phyloP scores from a whole-genome alignment of 2,113 vertebrate genomes.

The Cephalopholis sonnerati region DNA sequence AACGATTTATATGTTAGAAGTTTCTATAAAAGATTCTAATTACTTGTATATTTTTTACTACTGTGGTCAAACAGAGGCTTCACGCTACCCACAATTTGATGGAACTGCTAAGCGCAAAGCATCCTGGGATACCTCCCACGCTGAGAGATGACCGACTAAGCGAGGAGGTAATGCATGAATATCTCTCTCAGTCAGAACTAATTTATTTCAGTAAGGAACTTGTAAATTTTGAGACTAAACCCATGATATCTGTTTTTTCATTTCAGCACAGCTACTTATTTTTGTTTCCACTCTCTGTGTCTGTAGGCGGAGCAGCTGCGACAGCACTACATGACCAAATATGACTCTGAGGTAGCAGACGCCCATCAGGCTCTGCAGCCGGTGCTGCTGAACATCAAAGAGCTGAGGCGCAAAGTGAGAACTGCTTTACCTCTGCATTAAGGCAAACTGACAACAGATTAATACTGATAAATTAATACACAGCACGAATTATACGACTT shows the following conservation, averaged over 20 bases:
- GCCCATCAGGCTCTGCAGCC: constrained; percentile 93
- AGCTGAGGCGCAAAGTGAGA: constrained; percentile 93
- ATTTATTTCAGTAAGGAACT: background rate
- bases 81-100: constrained; percentile 98
- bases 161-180: constrained; percentile 89
- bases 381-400: constrained; percentile 91
- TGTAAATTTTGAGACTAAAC: background rate
- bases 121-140: constrained; percentile 94
- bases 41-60: background rate
- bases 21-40: background rate
- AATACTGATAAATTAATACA: background rate
- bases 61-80: constrained; percentile 87
- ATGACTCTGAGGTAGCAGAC: constrained; percentile 94
- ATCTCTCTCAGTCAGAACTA: background rate
- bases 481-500: fast-evolving
- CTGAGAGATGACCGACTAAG: constrained; percentile 92
- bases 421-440: constrained; percentile 49
- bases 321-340: constrained; percentile 98
- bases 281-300: background rate
- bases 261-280: background rate
- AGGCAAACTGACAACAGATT: background rate
- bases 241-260: background rate
- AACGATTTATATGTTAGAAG: background rate
- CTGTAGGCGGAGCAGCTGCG: constrained; percentile 92
- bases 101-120: constrained; percentile 92